Evolutionary conservation across 2,113 vertebrate genomes (phyloP).

Genomic region (Paradoxurus hermaphroditus): DNA sequence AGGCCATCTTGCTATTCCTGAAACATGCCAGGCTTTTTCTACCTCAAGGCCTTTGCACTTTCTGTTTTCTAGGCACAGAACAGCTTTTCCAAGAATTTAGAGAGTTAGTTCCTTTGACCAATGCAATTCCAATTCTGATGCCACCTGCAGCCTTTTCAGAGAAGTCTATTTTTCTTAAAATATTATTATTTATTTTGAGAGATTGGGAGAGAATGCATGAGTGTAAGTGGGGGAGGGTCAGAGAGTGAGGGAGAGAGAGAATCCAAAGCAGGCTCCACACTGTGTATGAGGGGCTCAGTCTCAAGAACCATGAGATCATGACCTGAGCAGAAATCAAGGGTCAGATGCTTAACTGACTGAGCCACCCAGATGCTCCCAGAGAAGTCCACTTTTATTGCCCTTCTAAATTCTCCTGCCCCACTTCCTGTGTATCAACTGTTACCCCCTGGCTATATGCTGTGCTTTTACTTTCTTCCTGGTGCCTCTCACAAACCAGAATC

Average conservation of each 20-base stretch:
- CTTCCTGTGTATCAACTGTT: not conserved
- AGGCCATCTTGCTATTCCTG: not conserved
- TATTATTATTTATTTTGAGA: too few relatives aligned
- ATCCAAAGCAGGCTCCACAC: too few relatives aligned
- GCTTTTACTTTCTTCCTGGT: not conserved
- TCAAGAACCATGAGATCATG: too few relatives aligned
- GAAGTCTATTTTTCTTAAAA: not conserved
- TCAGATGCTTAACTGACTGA: too few relatives aligned
- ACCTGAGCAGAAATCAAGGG: too few relatives aligned
- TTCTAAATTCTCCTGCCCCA: not conserved
- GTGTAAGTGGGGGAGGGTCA: too few relatives aligned
- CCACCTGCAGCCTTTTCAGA: not conserved
- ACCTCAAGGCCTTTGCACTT: not conserved
- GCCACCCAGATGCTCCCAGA: too few relatives aligned
- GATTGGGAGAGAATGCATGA: too few relatives aligned
- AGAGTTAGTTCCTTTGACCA: not conserved
- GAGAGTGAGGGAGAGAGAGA: too few relatives aligned
- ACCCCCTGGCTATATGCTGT: not conserved
- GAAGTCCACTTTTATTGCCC: accelerated
- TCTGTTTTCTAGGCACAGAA: not conserved
- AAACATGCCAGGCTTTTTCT: not conserved
- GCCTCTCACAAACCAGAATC: not conserved
- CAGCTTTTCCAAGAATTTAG: not conserved
- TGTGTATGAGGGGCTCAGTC: too few relatives aligned
- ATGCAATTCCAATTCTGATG: not conserved